Base-by-base conservation (phyloP, 2,888 invertebrate species). In the Silvanus unidentatus region DNA sequence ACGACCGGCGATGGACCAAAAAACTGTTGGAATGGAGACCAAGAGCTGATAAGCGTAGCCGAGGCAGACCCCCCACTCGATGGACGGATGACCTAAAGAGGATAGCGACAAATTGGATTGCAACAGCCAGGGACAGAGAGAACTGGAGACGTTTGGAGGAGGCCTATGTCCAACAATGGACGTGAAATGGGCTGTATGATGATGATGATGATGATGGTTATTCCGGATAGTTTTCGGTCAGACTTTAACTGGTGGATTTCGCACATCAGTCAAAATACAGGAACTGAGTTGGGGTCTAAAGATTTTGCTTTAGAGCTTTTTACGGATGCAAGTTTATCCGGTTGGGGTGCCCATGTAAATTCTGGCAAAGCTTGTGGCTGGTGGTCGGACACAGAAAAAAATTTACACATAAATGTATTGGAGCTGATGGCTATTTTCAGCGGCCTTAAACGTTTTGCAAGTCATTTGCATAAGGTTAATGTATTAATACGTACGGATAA, bases 111-210 rank as follows among this genome's bases (percentile, higher is more conserved):
- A 40, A 40, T 14, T 43, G 30, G 39, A 40, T 40, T 14, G 8
- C n/a, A 6, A 12, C 14, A 9, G 43, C 39, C 2, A 39, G 29
- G 14, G 8, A 41, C 15, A 29, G 41, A 35, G 5, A 13, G 3
- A 9, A 32, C 6, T 41, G 41, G 32, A 36, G 10, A 40, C 5
- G 16, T 4, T 2, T 35, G 10, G 36, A 39, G 43, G 43, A 43
- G 39, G 39, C 43, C 39, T 39, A 39, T 43, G 39, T 43, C 29
- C 43, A 43, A 37, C 43, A 37, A 37, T 43, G 39, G 42, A 42
- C n/a, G 11, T n/a, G n/a, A n/a, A 42, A 42, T 10, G n/a, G 42
- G 37, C 42, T 42, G 1, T 38, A 38, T 22, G 22, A 22, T 22
- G 22, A 32, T 32, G 32, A 32, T 32, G 32, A 32, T n/a, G n/a